A percentile compares a stretch with the other conserved stretches of the same genome.
These are phyloP conservation scores for Oreotrochilus melanogaster DNA, from an alignment of 2,113 vertebrate species.

Conservation along the genomic window DNA sequence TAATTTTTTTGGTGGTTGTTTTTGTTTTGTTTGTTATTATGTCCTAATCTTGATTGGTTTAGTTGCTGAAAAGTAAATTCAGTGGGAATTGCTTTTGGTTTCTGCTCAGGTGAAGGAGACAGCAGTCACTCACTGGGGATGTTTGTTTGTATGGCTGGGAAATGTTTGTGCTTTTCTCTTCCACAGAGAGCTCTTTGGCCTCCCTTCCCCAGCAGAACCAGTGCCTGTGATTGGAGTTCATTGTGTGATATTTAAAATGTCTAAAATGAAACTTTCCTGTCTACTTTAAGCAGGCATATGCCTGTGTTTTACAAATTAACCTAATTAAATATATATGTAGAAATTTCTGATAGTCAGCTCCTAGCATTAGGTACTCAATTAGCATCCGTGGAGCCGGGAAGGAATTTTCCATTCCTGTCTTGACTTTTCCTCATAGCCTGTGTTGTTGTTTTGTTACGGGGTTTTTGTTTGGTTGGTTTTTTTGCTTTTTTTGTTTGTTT, in stretches of 20 bases:
- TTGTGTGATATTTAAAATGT: constrained; percentile 5
- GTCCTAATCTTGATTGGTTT: not conserved
- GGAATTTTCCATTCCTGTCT: constrained; percentile 65
- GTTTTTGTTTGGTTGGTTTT: no score
- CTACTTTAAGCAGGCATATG: constrained; percentile 46
- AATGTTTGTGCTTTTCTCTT: not conserved
- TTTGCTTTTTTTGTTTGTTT: no score
- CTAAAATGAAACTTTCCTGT: constrained; percentile 38
- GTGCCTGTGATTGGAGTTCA: not conserved
- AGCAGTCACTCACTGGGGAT: not conserved
- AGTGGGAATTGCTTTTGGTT: not conserved
- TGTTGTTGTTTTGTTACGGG: not conserved
- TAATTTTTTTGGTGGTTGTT: no score
- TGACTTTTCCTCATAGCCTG: constrained; percentile 16
- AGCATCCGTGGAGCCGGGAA: constrained; percentile 33
- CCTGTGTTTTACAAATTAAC: constrained; percentile 54
- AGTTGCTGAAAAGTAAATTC: not conserved
- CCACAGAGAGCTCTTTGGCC: not conserved
- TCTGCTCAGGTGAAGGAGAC: not conserved
- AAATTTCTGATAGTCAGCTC: constrained; percentile 40
- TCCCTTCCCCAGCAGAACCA: not conserved
- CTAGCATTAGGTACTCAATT: constrained; percentile 19
- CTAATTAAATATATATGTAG: constrained; percentile 72
- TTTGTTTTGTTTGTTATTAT: no score
- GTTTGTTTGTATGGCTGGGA: not conserved